These are phyloP conservation scores for Lutjanus campechanus DNA, from an alignment of 2,797 vertebrate genomes.

Conservation along the genomic window DNA sequence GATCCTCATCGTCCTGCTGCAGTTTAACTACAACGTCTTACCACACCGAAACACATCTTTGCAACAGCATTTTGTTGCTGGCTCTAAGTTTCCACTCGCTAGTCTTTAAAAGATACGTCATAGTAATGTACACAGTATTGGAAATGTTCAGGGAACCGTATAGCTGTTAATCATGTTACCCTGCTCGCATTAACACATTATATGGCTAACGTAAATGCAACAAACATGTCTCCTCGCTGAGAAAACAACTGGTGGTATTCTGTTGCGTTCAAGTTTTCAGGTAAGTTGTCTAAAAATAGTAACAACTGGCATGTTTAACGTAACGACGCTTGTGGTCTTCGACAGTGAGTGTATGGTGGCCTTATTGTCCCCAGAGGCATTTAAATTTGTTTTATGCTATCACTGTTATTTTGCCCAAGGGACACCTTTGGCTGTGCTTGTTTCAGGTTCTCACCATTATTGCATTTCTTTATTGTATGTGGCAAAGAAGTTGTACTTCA, in stretches of 20 bases:
- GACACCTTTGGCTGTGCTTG: background rate
- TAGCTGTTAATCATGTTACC: background rate
- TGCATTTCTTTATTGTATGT: background rate
- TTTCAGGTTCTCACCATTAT: background rate
- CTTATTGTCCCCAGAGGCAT: background rate
- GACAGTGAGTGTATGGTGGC: background rate
- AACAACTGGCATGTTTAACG: background rate
- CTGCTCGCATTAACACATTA: slow-evolving; percentile 5
- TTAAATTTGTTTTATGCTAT: background rate
- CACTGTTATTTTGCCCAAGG: background rate
- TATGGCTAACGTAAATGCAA: slow-evolving; percentile 7
- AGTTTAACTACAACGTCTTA: accelerated
- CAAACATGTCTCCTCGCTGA: slow-evolving; percentile 53
- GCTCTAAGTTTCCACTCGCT: background rate
- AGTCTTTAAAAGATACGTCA: accelerated
- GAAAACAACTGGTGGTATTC: background rate
- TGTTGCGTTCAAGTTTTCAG: slow-evolving; percentile 42
- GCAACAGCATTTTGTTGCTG: accelerated
- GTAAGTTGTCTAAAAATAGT: slow-evolving; percentile 33
- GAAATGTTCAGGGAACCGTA: background rate
- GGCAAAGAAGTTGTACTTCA: background rate
- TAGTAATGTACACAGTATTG: background rate
- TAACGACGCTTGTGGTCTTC: background rate
- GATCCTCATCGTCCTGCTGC: slow-evolving; percentile 23
- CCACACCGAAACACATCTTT: background rate